Conservation (phyloP, 2,888 invertebrate species). For the Byasa hedistus region DNA sequence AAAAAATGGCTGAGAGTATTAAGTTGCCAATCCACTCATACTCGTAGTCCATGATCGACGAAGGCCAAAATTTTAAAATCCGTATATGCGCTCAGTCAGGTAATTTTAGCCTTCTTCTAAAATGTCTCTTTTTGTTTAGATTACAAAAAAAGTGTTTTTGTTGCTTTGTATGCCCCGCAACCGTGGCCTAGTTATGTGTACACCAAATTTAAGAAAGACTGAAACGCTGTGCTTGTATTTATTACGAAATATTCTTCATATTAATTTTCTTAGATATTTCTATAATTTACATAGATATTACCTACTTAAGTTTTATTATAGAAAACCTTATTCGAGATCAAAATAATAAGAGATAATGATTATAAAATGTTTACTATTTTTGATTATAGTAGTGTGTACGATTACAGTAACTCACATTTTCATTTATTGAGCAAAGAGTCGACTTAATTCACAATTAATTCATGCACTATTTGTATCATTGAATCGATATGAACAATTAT, state of each 20-base stretch:
- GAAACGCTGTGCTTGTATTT: neutral
- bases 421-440: too few relatives aligned
- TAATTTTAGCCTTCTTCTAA: slow-evolving; percentile 13
- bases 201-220: neutral
- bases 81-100: slow-evolving; percentile 18
- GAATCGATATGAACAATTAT: too few relatives aligned
- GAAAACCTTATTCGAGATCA: too few relatives aligned
- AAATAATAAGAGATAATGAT: too few relatives aligned
- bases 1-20: slow-evolving; percentile 4
- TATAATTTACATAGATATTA: neutral
- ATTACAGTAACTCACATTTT: too few relatives aligned
- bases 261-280: neutral
- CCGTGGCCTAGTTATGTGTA: neutral
- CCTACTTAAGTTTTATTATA: too few relatives aligned
- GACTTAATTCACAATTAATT: too few relatives aligned
- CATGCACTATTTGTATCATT: too few relatives aligned
- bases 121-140: slow-evolving; percentile 14
- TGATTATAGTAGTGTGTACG: too few relatives aligned
- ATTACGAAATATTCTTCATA: neutral
- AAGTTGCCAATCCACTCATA: slow-evolving; percentile 13
- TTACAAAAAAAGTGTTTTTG: slow-evolving; percentile 14
- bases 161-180: neutral
- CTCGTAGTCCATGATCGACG: slow-evolving; percentile 4
- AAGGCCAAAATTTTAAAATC: slow-evolving; percentile 25
- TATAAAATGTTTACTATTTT: too few relatives aligned